Conservation (phyloP, 2,797 vertebrate species). For the Sphaeramia orbicularis region DNA sequence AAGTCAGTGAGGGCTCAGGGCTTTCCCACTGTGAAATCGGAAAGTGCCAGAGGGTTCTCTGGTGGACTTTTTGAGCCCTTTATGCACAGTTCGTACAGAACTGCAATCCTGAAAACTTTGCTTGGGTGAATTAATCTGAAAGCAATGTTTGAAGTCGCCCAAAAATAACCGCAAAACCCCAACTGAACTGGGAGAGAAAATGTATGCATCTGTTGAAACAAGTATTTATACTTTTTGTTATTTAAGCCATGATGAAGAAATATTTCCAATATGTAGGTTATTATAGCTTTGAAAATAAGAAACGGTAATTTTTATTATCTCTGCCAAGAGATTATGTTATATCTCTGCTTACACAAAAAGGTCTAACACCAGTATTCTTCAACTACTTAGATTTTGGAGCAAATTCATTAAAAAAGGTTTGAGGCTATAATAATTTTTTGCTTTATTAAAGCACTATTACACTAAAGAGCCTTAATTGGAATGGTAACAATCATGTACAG, state of each 20-base stretch:
- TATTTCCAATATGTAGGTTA: conserved; percentile 6
- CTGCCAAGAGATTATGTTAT: too few species aligned
- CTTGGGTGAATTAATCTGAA: conserved; percentile 52
- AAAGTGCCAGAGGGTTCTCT: conserved; percentile 56
- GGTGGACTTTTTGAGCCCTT: conserved; percentile 56
- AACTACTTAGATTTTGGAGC: too few species aligned
- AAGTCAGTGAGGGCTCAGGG: conserved; percentile 35
- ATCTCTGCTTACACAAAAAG: too few species aligned
- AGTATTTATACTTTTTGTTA: too few species aligned
- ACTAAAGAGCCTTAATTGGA: too few species aligned
- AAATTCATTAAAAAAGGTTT: too few species aligned
- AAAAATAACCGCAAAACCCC: conserved; percentile 3
- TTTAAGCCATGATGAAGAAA: not conserved
- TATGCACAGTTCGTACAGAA: conserved; percentile 56
- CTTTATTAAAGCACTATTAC: too few species aligned
- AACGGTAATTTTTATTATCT: conserved; percentile 4
- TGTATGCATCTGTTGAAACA: not conserved
- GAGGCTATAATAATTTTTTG: too few species aligned
- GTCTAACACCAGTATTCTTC: too few species aligned
- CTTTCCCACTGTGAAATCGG: conserved; percentile 50
- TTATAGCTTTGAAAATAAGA: not conserved
- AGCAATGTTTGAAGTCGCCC: conserved; percentile 22
- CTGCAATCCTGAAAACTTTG: conserved; percentile 47
- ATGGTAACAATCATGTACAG: too few species aligned
- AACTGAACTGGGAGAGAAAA: not conserved